Conservation (phyloP, 2,888 invertebrate species). For the Labia minor region DNA sequence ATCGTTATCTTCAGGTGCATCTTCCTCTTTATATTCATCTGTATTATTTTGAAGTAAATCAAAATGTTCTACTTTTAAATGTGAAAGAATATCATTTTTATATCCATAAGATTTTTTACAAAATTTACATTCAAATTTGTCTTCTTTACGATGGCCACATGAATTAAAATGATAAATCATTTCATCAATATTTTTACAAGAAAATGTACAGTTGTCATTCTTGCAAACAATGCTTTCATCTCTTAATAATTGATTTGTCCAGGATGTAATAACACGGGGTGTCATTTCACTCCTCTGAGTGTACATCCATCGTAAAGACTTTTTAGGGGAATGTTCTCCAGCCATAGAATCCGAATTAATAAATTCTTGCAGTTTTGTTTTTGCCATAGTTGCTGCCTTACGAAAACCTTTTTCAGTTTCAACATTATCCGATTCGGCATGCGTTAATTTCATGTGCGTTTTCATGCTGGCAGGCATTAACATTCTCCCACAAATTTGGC, state of each 20-base stretch:
- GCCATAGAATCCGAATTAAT: background rate
- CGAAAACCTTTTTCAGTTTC: background rate
- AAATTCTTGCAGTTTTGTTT: background rate
- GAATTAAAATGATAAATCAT: background rate
- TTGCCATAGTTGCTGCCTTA: background rate
- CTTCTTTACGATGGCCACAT: slow-evolving; percentile 9
- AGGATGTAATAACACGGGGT: background rate
- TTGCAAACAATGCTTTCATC: background rate
- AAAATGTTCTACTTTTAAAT: slow-evolving; percentile 31
- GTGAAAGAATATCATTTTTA: slow-evolving; percentile 30
- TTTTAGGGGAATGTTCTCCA: background rate
- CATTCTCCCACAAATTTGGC: slow-evolving; percentile 44
- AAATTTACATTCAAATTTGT: slow-evolving; percentile 33
- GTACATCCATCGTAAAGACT: background rate
- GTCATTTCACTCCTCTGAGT: background rate
- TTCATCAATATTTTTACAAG: slow-evolving; percentile 24
- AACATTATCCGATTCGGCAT: background rate
- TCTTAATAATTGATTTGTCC: background rate
- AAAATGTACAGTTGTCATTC: slow-evolving; percentile 30
- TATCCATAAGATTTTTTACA: slow-evolving; percentile 30
- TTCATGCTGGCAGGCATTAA: slow-evolving; percentile 47
- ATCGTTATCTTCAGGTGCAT: background rate
- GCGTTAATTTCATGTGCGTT: slow-evolving; percentile 40
- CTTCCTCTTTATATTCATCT: slow-evolving; percentile 27
- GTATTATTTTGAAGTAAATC: slow-evolving; percentile 22